Conservation (phyloP, 2,888 invertebrate genomes). For the Hedya salicella region DNA sequence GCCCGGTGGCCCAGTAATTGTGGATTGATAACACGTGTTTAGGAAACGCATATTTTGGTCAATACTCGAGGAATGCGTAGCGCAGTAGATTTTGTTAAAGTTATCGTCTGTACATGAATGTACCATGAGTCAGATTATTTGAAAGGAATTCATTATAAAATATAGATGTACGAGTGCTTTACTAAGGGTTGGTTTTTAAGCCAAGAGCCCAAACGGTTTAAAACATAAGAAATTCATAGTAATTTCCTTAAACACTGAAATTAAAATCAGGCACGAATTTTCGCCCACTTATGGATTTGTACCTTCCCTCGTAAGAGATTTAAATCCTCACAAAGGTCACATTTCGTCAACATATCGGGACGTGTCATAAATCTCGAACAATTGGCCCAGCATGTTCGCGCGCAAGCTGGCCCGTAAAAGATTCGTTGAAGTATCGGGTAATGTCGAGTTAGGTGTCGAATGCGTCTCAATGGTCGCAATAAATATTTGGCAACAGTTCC, state of each 20-base stretch:
- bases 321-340: constrained; percentile 11
- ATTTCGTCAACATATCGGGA: constrained; percentile 16
- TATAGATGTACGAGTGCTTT: not conserved
- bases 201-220: too few relatives aligned
- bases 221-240: not conserved
- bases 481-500: constrained; percentile 55
- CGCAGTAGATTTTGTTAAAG: constrained; percentile 21
- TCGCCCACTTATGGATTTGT: constrained; percentile 11
- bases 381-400: constrained; percentile 19
- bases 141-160: not conserved
- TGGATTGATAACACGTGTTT: constrained; percentile 63
- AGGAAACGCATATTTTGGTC: constrained; percentile 47
- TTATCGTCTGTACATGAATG: constrained; percentile 3
- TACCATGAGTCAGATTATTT: not conserved
- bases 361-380: constrained; percentile 21
- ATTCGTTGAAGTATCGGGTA: not conserved
- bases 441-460: constrained; percentile 6
- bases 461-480: constrained; percentile 46
- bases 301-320: constrained; percentile 10
- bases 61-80: constrained; percentile 26
- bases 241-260: not conserved
- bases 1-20: constrained; percentile 66
- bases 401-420: constrained; percentile 19
- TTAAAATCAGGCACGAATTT: constrained; percentile 6
- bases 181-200: too few relatives aligned